Base-by-base conservation (phyloP, 2,797 vertebrate species). In the Morus bassanus region DNA sequence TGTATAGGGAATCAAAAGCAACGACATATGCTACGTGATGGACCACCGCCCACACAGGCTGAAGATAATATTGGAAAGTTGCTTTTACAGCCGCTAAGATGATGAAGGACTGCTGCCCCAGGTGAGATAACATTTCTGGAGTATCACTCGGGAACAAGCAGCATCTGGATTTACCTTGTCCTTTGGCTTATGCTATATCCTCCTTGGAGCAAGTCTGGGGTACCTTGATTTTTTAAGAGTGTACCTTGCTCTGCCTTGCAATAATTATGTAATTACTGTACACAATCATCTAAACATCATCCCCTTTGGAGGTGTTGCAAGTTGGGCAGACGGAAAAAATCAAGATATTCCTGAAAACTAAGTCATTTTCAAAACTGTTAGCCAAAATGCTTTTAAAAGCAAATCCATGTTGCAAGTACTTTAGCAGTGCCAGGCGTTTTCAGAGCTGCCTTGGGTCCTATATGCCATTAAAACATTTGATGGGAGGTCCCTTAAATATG, bases 11-110 rank as follows among this genome's bases (percentile, higher is more conserved):
- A 91, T 80, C 67, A 82, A 61, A 93, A 85, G 27, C 41, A 53
- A 21, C 1, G 7, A 31, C 0, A 0, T 4, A 24, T 0, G 4
- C 18, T 53, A n/a, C 1, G 7, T 10, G 68, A 64, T 9, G 30
- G 80, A 74, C 75, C 33, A 10, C n/a, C 0, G 2, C 86, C 56
- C 64, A 45, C 5, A 0, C 31, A 39, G 65, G 57, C 56, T 4
- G 3, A 73, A 61, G 69, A 54, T n/a, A 22, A 7, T 64, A 41
- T 27, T 8, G 81, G 33, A 67, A 90, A 91, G 74, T 31, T 76
- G 51, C 43, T 74, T 89, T 94, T 67, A 35, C 73, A 76, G 64
- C 46, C 85, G 72, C 80, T 85, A 13, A 35, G 21, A 53, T 46
- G 77, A 79, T 74, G 54, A 65, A 65, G 78, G 48, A 5, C 56